Evolutionary conservation across 2,113 vertebrate genomes (phyloP).

Genomic region (Neodontobutis hainanensis): DNA sequence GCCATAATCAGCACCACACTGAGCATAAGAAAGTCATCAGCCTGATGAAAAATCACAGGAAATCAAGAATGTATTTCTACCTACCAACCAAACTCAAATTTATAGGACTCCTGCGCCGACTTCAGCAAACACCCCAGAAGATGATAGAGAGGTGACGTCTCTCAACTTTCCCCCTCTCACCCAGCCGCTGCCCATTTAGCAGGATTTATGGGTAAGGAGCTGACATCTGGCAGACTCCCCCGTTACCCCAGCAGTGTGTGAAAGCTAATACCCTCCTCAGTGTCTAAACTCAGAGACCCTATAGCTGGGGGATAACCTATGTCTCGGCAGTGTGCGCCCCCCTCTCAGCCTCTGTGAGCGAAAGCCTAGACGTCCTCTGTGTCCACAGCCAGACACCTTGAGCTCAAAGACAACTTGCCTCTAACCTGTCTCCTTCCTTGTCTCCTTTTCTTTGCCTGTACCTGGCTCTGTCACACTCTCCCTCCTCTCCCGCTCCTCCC

Average conservation of each 20-base stretch:
- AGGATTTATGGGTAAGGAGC: slow-evolving; percentile 73
- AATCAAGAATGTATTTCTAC: slow-evolving; percentile 30
- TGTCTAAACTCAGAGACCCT: slow-evolving; percentile 75
- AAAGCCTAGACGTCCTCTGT: slow-evolving; percentile 59
- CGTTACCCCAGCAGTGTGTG: slow-evolving; percentile 74
- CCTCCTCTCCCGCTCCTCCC: not conserved
- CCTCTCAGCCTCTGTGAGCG: slow-evolving; percentile 40
- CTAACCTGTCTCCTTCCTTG: slow-evolving; percentile 18
- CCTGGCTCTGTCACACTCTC: not conserved
- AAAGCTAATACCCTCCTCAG: slow-evolving; percentile 77
- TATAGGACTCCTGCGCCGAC: slow-evolving; percentile 28
- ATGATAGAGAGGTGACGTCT: slow-evolving; percentile 63
- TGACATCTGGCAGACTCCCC: slow-evolving; percentile 78
- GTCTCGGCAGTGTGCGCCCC: slow-evolving; percentile 58
- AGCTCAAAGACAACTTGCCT: slow-evolving; percentile 45
- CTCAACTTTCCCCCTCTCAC: slow-evolving; percentile 35
- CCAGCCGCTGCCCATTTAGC: slow-evolving; percentile 72
- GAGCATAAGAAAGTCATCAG: slow-evolving; percentile 22
- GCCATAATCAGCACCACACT: slow-evolving; percentile 53
- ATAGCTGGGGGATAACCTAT: slow-evolving; percentile 70
- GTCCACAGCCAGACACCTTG: slow-evolving; percentile 57
- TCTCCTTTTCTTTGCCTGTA: not conserved
- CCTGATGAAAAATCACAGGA: slow-evolving; percentile 38
- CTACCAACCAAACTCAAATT: slow-evolving; percentile 44
- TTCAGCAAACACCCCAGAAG: slow-evolving; percentile 43